A percentile compares a stretch with the other conserved stretches of the same genome.
Conservation (phyloP, 2,797 vertebrate genomes). For the Manis crassicaudata region DNA sequence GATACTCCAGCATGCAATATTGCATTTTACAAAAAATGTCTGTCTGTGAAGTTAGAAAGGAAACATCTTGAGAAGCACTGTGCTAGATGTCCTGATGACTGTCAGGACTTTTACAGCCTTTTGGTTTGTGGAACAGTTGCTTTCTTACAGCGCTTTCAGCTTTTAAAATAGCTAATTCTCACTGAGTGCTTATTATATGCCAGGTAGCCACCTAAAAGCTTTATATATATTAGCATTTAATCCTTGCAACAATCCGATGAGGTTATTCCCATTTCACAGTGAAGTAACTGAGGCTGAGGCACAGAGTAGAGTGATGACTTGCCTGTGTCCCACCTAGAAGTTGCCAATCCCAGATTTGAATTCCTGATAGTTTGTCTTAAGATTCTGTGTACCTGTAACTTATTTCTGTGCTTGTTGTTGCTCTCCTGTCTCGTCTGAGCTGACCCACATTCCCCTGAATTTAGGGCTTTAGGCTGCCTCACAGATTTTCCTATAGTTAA, state of each 20-base stretch:
- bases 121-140: neutral
- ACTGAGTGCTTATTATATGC: neutral
- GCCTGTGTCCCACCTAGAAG: neutral
- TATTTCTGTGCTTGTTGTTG: neutral
- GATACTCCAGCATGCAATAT: constrained; percentile 1
- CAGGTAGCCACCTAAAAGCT: constrained; percentile 10
- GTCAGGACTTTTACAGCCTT: neutral
- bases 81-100: constrained; percentile 19
- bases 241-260: constrained; percentile 63
- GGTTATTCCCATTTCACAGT: constrained; percentile 21
- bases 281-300: constrained; percentile 11
- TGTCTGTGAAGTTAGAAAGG: constrained; percentile 7
- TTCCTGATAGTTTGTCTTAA: neutral
- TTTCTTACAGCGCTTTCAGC: neutral
- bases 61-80: constrained; percentile 65
- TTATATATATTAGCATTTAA: constrained; percentile 62
- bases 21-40: constrained; percentile 13
- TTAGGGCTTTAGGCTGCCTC: neutral
- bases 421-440: neutral
- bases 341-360: neutral
- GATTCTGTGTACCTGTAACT: constrained; percentile 11
- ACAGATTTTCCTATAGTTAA: constrained; percentile 14
- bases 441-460: neutral
- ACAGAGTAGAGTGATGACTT: neutral
- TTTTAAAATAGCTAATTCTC: constrained; percentile 31